Evolutionary conservation across 1,140 invertebrate species (phyloP).

Genomic region (Drosophila auraria): DNA sequence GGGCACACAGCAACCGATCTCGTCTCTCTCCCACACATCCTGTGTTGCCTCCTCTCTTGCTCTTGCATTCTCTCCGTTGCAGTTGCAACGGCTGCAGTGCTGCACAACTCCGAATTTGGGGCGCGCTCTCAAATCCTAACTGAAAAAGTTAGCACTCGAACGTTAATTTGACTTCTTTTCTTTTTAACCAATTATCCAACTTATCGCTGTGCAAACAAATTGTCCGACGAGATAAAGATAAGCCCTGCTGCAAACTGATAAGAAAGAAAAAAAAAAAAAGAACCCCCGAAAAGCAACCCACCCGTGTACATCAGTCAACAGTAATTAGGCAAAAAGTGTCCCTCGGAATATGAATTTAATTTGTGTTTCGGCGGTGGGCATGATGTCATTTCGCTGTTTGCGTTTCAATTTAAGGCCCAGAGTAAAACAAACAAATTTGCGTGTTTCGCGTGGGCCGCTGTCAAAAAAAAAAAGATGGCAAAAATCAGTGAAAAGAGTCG

Average conservation of each 20-base stretch:
- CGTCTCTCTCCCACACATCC: conserved; percentile 16
- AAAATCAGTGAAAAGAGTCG: conserved; percentile 2
- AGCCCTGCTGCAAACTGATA: conserved; percentile 20
- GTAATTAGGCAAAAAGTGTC: conserved; percentile 47
- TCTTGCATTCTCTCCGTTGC: conserved; percentile 9
- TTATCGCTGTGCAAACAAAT: conserved; percentile 44
- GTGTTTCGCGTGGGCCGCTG: conserved; percentile 57
- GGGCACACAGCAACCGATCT: conserved; percentile 28
- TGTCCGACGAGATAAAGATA: conserved; percentile 25
- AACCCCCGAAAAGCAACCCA: conserved; percentile 9
- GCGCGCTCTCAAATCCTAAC: conserved; percentile 31
- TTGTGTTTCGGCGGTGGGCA: conserved; percentile 36
- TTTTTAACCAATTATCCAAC: conserved; percentile 41
- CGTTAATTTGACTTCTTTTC: conserved; percentile 34
- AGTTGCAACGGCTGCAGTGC: conserved; percentile 40
- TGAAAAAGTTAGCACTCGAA: conserved; percentile 45
- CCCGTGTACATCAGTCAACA: conserved; percentile 36
- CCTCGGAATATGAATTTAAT: conserved; percentile 36
- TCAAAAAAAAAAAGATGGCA: conserved; percentile 23
- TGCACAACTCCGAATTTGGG: conserved; percentile 42
- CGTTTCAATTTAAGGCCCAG: conserved; percentile 52
- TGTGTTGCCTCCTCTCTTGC: not conserved
- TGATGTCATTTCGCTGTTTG: conserved; percentile 64
- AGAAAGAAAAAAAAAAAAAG: not conserved
- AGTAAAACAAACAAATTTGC: conserved; percentile 56